A percentile compares a stretch with the other conserved stretches of the same genome.
phyloP scores from a whole-genome alignment of 2,113 vertebrate species.

The Pelusios castaneus region DNA sequence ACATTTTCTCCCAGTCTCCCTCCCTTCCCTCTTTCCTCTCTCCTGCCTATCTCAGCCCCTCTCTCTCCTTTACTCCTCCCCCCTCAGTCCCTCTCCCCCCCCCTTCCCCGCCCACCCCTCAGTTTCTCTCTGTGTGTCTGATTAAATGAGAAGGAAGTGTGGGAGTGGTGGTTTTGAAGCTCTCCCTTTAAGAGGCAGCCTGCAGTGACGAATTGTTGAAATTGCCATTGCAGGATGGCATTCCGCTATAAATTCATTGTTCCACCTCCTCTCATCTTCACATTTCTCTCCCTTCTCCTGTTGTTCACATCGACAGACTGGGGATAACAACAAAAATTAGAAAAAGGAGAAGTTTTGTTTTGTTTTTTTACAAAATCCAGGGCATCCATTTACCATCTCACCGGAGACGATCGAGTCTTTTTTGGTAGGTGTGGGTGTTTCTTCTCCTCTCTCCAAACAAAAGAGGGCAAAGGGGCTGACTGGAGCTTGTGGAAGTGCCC shows the following conservation, averaged over 20 bases:
- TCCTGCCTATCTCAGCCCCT: background rate
- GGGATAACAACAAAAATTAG: conserved; percentile 73
- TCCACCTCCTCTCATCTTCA: conserved; percentile 86
- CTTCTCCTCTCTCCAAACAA: conserved; percentile 51
- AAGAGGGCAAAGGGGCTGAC: conserved; percentile 55
- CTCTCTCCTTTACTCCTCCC: conserved; percentile 8
- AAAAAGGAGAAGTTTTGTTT: conserved; percentile 18
- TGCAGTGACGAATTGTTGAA: conserved; percentile 87
- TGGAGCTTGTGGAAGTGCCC: conserved; percentile 45
- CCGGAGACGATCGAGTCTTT: conserved; percentile 44
- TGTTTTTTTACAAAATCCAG: conserved; percentile 78
- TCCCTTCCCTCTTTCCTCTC: background rate
- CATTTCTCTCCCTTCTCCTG: conserved; percentile 79
- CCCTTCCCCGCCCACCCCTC: conserved; percentile 7
- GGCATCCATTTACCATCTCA: conserved; percentile 66
- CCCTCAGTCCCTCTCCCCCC: background rate
- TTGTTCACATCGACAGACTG: conserved; percentile 80
- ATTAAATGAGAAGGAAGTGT: conserved; percentile 80
- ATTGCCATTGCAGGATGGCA: conserved; percentile 87
- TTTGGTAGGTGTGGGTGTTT: conserved; percentile 53
- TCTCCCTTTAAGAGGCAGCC: conserved; percentile 86
- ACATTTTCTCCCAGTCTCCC: background rate
- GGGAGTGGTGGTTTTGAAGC: conserved; percentile 80
- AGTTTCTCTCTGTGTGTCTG: conserved; percentile 72
- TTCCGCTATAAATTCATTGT: conserved; percentile 90